Percentiles rank a stretch among this genome's conserved stretches.
Evolutionary conservation across 2,888 invertebrate genomes (phyloP).

Genomic region (Drosophila pseudotalamancana): DNA sequence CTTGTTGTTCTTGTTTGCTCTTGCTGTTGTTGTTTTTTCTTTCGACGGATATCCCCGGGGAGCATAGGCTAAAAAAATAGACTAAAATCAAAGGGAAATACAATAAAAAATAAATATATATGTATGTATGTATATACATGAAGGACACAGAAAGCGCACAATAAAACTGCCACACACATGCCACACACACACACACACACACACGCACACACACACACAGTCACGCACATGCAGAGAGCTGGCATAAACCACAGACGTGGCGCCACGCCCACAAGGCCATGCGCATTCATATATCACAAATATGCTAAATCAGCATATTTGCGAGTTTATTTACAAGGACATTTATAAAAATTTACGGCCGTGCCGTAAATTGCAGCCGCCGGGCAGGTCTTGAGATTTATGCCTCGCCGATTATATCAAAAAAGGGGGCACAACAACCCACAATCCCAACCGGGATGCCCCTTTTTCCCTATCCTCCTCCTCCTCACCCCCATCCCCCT

Average conservation of each 20-base stretch:
- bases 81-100: slow-evolving; percentile 66
- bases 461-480: background rate
- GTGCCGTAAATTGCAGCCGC: slow-evolving; percentile 77
- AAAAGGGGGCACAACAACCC: slow-evolving; percentile 2
- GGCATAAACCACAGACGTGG: slow-evolving; percentile 70
- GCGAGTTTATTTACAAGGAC: slow-evolving; percentile 80
- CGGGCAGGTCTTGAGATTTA: slow-evolving; percentile 79
- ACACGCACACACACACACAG: slow-evolving; percentile 1
- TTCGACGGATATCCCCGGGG: slow-evolving; percentile 35
- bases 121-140: slow-evolving; percentile 3
- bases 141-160: slow-evolving; percentile 48
- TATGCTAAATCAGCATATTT: slow-evolving; percentile 80
- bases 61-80: slow-evolving; percentile 31
- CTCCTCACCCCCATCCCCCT: background rate
- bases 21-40: slow-evolving; percentile 10
- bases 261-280: slow-evolving; percentile 63
- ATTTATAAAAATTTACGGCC: slow-evolving; percentile 79
- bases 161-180: slow-evolving; percentile 70
- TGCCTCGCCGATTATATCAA: slow-evolving; percentile 72
- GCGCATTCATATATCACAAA: slow-evolving; percentile 70
- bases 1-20: slow-evolving; percentile 24
- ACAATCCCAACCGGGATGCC: background rate
- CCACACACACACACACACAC: slow-evolving; percentile 12
- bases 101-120: slow-evolving; percentile 38
- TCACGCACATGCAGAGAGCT: too few relatives aligned